These are phyloP conservation scores for Dicyrtomina minuta DNA, from an alignment of 2,888 invertebrate genomes.

Conservation along the genomic window DNA sequence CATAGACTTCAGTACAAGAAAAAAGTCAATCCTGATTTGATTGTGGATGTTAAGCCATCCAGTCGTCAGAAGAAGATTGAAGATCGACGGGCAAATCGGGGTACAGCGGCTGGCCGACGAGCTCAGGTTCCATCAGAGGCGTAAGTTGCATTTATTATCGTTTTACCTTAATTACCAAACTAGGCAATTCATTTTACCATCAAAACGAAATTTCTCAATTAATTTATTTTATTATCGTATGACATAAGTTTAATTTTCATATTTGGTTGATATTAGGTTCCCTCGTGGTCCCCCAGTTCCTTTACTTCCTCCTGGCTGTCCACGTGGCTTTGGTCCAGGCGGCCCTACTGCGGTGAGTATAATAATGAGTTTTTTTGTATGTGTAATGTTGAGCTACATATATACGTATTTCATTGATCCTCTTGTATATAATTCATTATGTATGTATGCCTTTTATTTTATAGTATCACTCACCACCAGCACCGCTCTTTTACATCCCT, in stretches of 20 bases:
- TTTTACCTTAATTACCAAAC: no score
- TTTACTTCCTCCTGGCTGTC: conserved; percentile 44
- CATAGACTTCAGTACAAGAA: conserved; percentile 97
- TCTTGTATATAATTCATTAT: no score
- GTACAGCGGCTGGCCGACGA: not conserved
- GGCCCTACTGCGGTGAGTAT: conserved; percentile 20
- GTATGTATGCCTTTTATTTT: no score
- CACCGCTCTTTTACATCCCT: conserved; percentile 57
- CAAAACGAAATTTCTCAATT: no score
- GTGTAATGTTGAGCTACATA: no score
- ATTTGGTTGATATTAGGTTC: conserved; percentile 34
- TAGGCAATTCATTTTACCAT: no score
- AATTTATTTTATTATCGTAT: not conserved
- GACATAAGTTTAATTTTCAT: no score
- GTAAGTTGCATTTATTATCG: conserved; percentile 18
- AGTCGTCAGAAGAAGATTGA: conserved; percentile 81
- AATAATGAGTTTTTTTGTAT: no score
- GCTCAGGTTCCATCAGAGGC: conserved; percentile 16
- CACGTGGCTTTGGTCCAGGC: conserved; percentile 47
- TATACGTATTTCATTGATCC: no score
- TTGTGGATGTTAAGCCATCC: conserved; percentile 94
- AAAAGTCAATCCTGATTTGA: conserved; percentile 88
- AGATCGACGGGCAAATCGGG: conserved; percentile 57
- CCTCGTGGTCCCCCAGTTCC: conserved; percentile 50
- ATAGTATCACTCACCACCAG: conserved; percentile 35